Base-by-base conservation (phyloP, 1,140 invertebrate species). In the Heterodera carotae region DNA sequence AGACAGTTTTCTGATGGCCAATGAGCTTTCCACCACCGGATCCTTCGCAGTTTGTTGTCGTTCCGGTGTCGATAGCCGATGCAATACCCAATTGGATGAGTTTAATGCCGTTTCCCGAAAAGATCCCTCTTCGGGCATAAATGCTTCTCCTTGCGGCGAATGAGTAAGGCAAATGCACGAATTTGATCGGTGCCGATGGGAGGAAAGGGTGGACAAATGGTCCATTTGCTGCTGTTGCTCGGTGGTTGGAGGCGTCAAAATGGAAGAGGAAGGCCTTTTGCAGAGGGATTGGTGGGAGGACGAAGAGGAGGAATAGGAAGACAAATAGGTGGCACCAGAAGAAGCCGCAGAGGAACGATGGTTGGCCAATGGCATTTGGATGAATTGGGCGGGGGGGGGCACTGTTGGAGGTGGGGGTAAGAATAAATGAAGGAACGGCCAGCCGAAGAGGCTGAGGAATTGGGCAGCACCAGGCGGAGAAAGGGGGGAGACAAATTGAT, bases 1-100 rank as follows among this genome's bases (percentile, higher is more conserved):
- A 7, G 77, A 79, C 27, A 79, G 48, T 79, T 71, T 76, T 4
- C 77, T 12, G 0, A 79, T 27, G 43, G 77, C 77, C 29, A 79
- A 27, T 34, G 69, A 81, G 1, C 71, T 68, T 25, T 79, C 76
- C 22, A 78, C 25, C 29, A 79, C 78, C 10, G 77, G 77, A 33
- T 78, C 77, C 33, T 79, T 79, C 29, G 48, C 15, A 22, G 56
- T n/a, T 27, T 33, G 18, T 29, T 72, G 69, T 22, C 22, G 48
- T 22, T 56, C 15, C 62, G 15, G 62, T 22, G 7, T 34, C 22
- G 72, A 4, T 15, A 74, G 59, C 25, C 29, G 15, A 34, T 74
- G 25, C 36, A 74, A 62, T n/a, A 56, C 56, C 36, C 25, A 74
- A 34, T 74, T 74, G 27, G 72, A 74, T n/a, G 56, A 27, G 25